Percentiles rank a stretch among this genome's conserved stretches.
Evolutionary conservation across 2,113 vertebrate species (phyloP).

Genomic region (Colistium nudipinnis): DNA sequence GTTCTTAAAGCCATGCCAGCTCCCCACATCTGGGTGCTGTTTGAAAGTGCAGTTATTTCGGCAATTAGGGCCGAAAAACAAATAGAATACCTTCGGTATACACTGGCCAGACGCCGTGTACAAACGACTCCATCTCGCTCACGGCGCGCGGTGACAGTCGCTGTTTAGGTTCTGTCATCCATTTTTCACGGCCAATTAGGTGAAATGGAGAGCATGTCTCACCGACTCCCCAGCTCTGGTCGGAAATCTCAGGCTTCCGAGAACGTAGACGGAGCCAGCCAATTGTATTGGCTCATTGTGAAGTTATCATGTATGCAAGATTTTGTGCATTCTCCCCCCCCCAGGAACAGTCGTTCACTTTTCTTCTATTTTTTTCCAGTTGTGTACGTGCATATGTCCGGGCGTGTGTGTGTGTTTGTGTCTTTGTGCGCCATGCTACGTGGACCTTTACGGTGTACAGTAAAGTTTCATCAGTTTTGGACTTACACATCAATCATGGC

Average conservation of each 20-base stretch:
- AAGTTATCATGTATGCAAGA: slow-evolving; percentile 22
- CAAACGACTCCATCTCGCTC: slow-evolving; percentile 27
- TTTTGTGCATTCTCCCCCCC: background rate
- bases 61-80: slow-evolving; percentile 71
- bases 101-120: slow-evolving; percentile 35
- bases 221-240: slow-evolving; percentile 50
- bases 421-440: background rate
- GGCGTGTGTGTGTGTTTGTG: background rate
- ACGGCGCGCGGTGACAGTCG: slow-evolving; percentile 33
- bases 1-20: slow-evolving; percentile 50
- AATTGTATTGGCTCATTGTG: slow-evolving; percentile 19
- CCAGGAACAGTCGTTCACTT: background rate
- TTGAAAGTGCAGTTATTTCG: slow-evolving; percentile 71
- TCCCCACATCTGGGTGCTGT: slow-evolving; percentile 71
- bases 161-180: slow-evolving; percentile 72
- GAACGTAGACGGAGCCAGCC: slow-evolving; percentile 25
- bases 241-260: slow-evolving; percentile 43
- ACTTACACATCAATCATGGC: slow-evolving; percentile 70
- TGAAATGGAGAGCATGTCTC: slow-evolving; percentile 59
- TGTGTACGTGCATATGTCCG: background rate
- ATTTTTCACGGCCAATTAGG: slow-evolving; percentile 74
- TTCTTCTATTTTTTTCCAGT: background rate
- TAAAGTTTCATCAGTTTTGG: slow-evolving; percentile 68
- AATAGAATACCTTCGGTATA: slow-evolving; percentile 54
- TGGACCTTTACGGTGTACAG: slow-evolving; percentile 46